These are phyloP conservation scores for Gisinianus flammeolus DNA, from an alignment of 2,888 invertebrate species.

Conservation along the genomic window DNA sequence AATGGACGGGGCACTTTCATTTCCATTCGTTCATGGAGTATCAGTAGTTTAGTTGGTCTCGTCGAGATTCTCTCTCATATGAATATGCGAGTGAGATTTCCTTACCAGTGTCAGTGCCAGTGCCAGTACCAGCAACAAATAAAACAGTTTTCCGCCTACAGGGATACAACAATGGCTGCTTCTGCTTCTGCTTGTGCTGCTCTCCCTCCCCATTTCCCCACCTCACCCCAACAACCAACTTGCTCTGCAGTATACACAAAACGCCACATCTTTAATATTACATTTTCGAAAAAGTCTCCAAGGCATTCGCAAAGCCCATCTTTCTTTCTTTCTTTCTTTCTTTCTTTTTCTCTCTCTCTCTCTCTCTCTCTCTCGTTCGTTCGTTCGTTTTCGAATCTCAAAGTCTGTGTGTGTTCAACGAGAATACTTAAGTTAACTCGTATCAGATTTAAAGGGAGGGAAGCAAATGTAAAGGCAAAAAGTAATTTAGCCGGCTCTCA, in stretches of 20 bases:
- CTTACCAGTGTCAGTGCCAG: not conserved
- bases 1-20: not conserved
- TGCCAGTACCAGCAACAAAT: slow-evolving; percentile 24
- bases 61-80: not conserved
- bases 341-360: not conserved
- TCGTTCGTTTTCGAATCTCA: not conserved
- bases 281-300: slow-evolving; percentile 19
- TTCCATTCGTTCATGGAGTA: not conserved
- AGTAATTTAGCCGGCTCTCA: not conserved
- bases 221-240: too few relatives aligned
- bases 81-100: not conserved
- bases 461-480: slow-evolving; percentile 20
- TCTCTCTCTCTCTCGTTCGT: not conserved
- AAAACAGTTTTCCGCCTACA: slow-evolving; percentile 38
- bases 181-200: too few relatives aligned
- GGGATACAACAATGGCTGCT: slow-evolving; percentile 41
- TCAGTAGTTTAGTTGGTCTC: not conserved
- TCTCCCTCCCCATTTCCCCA: too few relatives aligned
- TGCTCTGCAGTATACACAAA: slow-evolving; percentile 30
- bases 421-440: slow-evolving; percentile 32
- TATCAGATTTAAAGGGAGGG: slow-evolving; percentile 32
- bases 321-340: slow-evolving; percentile 28
- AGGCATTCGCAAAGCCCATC: slow-evolving; percentile 12
- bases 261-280: slow-evolving; percentile 43
- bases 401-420: slow-evolving; percentile 14